Evolutionary conservation across 2,888 invertebrate genomes (phyloP).

Genomic region (Ditula angustiorana): DNA sequence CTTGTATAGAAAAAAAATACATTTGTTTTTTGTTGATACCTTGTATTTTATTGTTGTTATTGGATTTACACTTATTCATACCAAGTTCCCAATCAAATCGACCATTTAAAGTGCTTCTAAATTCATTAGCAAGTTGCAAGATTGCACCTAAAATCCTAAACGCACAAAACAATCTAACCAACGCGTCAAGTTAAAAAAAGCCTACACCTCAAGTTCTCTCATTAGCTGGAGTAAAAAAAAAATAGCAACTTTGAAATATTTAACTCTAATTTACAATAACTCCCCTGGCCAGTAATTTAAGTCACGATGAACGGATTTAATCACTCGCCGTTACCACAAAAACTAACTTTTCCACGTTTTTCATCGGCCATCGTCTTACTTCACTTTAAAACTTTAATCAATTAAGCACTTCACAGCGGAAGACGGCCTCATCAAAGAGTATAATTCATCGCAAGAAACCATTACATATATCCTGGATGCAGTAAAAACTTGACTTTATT

Average conservation of each 20-base stretch:
- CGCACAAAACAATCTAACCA: no score
- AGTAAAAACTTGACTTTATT: slow-evolving; percentile 3
- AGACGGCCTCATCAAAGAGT: slow-evolving; percentile 11
- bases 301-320: not conserved
- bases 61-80: no score
- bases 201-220: no score
- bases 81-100: no score
- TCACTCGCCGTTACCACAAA: not conserved
- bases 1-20: no score
- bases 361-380: not conserved
- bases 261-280: not conserved
- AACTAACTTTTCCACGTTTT: not conserved
- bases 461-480: slow-evolving; percentile 5
- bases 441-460: slow-evolving; percentile 12
- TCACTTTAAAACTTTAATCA: slow-evolving; percentile 12
- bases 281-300: not conserved
- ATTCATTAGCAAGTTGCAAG: no score
- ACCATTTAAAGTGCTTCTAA: no score
- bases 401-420: slow-evolving; percentile 4
- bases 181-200: no score
- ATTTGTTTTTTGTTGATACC: no score
- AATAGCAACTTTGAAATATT: not conserved
- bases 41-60: no score
- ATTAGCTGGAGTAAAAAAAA: not conserved
- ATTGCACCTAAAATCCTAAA: no score